These are phyloP conservation scores for Papilio aristodemus DNA, from an alignment of 1,140 invertebrate genomes.

Conservation along the genomic window DNA sequence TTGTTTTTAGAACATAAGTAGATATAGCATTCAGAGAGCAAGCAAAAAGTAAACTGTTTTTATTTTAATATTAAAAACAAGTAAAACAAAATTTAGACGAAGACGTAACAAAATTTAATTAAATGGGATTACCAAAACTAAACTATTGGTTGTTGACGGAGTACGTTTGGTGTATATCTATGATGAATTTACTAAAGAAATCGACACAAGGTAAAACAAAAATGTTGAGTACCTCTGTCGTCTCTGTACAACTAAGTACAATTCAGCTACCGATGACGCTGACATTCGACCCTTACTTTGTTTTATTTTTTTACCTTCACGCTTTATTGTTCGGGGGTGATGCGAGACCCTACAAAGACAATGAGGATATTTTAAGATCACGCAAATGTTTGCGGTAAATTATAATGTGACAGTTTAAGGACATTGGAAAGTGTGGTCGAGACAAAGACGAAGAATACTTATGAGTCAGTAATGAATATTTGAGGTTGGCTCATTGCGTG, in stretches of 20 bases:
- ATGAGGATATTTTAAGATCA: conserved; percentile 34
- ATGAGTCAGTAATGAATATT: conserved; percentile 16
- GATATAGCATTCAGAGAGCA: too few relatives aligned
- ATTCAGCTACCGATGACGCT: conserved; percentile 50
- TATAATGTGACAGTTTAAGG: conserved; percentile 30
- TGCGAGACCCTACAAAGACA: conserved; percentile 36
- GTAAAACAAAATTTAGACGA: too few relatives aligned
- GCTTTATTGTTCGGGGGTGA: conserved; percentile 56
- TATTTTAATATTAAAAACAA: too few relatives aligned
- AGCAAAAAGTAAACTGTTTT: too few relatives aligned
- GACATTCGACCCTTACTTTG: conserved; percentile 57
- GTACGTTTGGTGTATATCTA: too few relatives aligned
- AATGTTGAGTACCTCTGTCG: conserved; percentile 47
- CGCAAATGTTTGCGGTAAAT: conserved; percentile 31
- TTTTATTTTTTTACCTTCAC: conserved; percentile 59
- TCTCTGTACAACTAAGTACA: conserved; percentile 51
- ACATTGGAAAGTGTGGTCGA: conserved; percentile 17
- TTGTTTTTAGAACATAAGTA: too few relatives aligned
- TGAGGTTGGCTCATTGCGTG: conserved; percentile 8
- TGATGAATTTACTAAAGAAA: neutral
- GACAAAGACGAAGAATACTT: neutral
- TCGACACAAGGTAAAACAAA: neutral
- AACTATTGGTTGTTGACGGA: too few relatives aligned
- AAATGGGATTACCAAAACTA: too few relatives aligned
- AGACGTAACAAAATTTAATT: too few relatives aligned